Evolutionary conservation across 2,113 vertebrate genomes (phyloP).

Genomic region (Barbus barbus): DNA sequence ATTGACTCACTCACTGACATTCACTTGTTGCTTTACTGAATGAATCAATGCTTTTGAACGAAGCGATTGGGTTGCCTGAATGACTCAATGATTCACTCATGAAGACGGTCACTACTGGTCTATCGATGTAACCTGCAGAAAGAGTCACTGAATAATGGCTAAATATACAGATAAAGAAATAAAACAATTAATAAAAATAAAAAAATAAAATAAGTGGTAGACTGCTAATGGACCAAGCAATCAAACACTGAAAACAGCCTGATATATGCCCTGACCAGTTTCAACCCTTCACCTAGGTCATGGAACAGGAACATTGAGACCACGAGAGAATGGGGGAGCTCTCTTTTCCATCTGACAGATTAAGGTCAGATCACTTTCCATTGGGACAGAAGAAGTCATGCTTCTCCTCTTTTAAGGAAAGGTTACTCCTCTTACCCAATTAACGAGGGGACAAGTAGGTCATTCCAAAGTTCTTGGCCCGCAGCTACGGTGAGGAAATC

Average conservation of each 20-base stretch:
- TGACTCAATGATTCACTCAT: neutral
- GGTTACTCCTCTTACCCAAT: conserved; percentile 55
- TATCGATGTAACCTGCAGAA: neutral
- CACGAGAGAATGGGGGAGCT: conserved; percentile 36
- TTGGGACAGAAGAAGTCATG: conserved; percentile 50
- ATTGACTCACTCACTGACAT: neutral
- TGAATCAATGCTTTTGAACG: neutral
- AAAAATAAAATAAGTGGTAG: too few species aligned
- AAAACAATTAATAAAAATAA: too few species aligned
- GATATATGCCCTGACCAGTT: conserved; percentile 38
- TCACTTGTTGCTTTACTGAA: neutral
- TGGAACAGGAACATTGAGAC: conserved; percentile 44
- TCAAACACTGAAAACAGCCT: neutral
- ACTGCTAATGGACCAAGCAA: neutral
- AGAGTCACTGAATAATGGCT: neutral
- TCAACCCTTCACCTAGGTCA: conserved; percentile 49
- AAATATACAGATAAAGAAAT: neutral
- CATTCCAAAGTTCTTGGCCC: conserved; percentile 49
- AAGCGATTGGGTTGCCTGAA: neutral
- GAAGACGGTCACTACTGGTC: neutral
- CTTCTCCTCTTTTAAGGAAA: conserved; percentile 51
- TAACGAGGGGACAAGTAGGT: conserved; percentile 59
- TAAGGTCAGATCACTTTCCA: conserved; percentile 59
- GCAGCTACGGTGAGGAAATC: conserved; percentile 5
- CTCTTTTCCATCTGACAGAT: conserved; percentile 59